Evolutionary conservation across 2,888 invertebrate genomes (phyloP), one percentile per base, ranked within the genome.

Genomic region (Nymphalis c-album): DNA sequence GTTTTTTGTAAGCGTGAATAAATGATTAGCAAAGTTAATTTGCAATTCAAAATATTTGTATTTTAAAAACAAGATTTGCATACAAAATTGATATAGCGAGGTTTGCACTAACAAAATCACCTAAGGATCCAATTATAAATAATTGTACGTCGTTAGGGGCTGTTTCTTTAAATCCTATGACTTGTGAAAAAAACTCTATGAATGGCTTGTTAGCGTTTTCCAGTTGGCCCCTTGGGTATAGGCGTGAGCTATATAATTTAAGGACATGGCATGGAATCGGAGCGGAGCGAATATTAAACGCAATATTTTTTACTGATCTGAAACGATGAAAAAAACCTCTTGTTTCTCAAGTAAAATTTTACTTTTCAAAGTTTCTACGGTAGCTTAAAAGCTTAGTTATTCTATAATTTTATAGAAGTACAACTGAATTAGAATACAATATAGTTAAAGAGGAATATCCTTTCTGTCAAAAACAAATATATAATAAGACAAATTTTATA

Each of bases 151-250:
- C 83, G 83, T 86, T 85, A 85, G 81, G 75, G 81, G 79, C 73
- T 80, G 78, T 83, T 86, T 82, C 82, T 84, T 80, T 83, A 80
- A 78, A 76, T 74, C 60, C 71, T 76, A 75, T 85, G 86, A 86
- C 83, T 85, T 77, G 82, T 57, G 83, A 77, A 78, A 81, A 83
- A 86, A 84, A 82, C 78, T 83, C 77, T 82, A 83, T 87, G 87
- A 88, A 88, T 87, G 75, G 85, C 87, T 88, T 89, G 87, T 88
- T 88, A 89, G 84, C 82, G 81, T 85, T 86, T 86, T 82, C 77
- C 80, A 86, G 83, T 83, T 75, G 79, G 83, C 84, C 72, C 68
- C 70, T 57, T 45, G 66, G 61, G 72, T 26, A 63, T 22, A 59
- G 48, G 60, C 63, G 65, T 67, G 64, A 58, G 67, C 51, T 64